Conservation (phyloP, 2,113 vertebrate species). For the Megaleporinus macrocephalus region DNA sequence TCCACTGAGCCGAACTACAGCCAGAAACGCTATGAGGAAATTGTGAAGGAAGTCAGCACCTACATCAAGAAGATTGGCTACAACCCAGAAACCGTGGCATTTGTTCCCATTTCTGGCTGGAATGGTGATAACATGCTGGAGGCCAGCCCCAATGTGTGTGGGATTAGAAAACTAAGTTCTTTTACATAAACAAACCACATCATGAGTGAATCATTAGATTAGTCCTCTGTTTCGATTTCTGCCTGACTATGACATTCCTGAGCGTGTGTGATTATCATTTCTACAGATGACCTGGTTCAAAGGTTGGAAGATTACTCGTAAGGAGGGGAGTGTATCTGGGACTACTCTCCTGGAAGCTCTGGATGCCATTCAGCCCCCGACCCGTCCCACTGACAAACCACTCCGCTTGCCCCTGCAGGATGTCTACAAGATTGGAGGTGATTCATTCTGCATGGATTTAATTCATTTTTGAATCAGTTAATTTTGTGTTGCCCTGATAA, state of each 20-base stretch:
- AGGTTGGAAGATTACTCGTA: slow-evolving; percentile 94
- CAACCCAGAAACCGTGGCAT: slow-evolving; percentile 94
- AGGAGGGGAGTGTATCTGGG: slow-evolving; percentile 91
- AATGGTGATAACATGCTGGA: slow-evolving; percentile 99
- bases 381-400: slow-evolving; percentile 92
- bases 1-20: slow-evolving; percentile 97
- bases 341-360: slow-evolving; percentile 92
- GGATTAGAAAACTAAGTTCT: background rate
- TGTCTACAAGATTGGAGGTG: slow-evolving; percentile 97
- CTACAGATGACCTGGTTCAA: slow-evolving; percentile 97
- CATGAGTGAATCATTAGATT: background rate
- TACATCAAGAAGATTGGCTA: slow-evolving; percentile 99
- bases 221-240: background rate
- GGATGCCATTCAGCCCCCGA: slow-evolving; percentile 92
- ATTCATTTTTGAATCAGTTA: background rate
- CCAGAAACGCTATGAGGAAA: slow-evolving; percentile 97
- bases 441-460: slow-evolving; percentile 16
- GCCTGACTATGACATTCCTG: background rate
- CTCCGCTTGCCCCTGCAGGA: slow-evolving; percentile 96
- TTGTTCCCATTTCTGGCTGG: slow-evolving; percentile 98
- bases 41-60: slow-evolving; percentile 98
- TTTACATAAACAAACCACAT: background rate
- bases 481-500: background rate
- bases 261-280: background rate
- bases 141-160: slow-evolving; percentile 90